Conservation (phyloP, 2,113 vertebrate species). For the Chroicocephalus ridibundus region DNA sequence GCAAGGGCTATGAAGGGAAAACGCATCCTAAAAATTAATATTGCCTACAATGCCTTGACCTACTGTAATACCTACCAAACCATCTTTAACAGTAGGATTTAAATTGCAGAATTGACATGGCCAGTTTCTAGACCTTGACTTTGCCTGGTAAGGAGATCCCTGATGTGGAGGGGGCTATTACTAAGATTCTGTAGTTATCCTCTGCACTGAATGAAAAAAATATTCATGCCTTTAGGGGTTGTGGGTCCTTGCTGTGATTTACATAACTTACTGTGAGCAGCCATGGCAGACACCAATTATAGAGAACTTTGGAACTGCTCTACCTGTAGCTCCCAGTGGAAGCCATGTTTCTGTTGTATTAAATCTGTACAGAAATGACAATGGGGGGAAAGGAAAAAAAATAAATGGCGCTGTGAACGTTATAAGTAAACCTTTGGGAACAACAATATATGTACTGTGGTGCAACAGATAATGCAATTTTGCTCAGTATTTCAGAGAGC, state of each 20-base stretch:
- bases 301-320: conserved; percentile 60
- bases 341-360: conserved; percentile 70
- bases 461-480: conserved; percentile 39
- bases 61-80: background rate
- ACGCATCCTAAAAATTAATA: background rate
- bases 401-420: conserved; percentile 43
- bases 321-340: conserved; percentile 71
- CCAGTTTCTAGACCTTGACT: conserved; percentile 59
- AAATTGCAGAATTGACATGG: conserved; percentile 57
- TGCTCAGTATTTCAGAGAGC: conserved; percentile 17
- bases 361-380: conserved; percentile 64
- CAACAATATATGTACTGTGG: conserved; percentile 36
- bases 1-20: background rate
- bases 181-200: conserved; percentile 64
- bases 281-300: conserved; percentile 66
- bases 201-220: conserved; percentile 59
- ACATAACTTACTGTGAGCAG: conserved; percentile 67
- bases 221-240: conserved; percentile 58
- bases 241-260: conserved; percentile 68
- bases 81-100: conserved; percentile 48
- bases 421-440: conserved; percentile 66
- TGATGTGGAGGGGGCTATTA: conserved; percentile 53
- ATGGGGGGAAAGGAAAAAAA: conserved; percentile 4
- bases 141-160: conserved; percentile 55
- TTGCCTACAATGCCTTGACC: background rate